A percentile compares a stretch with the other conserved stretches of the same genome.
These are phyloP conservation scores for Littorina saxatilis DNA, from an alignment of 1,140 invertebrate species.

Conservation along the genomic window DNA sequence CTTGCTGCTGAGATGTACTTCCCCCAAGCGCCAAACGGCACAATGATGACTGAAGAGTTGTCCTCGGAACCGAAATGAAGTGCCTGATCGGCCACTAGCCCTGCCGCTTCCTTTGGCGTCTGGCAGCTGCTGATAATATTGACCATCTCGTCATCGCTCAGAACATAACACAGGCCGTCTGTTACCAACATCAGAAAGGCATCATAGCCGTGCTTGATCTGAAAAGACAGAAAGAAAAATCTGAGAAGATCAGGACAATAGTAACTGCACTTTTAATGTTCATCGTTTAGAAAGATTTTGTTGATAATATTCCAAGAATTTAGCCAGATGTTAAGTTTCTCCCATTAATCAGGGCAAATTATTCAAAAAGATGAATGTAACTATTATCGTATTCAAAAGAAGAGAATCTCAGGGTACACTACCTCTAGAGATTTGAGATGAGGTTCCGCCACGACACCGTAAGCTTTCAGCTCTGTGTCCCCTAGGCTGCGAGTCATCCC, in stretches of 20 bases:
- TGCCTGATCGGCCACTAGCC: conserved; percentile 78
- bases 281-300: background rate
- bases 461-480: conserved; percentile 79
- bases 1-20: conserved; percentile 71
- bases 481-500: conserved; percentile 81
- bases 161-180: conserved; percentile 78
- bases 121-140: conserved; percentile 76
- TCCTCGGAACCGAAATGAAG: conserved; percentile 79
- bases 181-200: conserved; percentile 78
- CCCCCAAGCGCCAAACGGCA: conserved; percentile 80
- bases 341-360: conserved; percentile 7
- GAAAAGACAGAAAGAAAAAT: conserved; percentile 43
- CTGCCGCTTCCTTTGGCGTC: conserved; percentile 77
- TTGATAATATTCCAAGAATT: background rate
- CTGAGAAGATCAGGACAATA: background rate
- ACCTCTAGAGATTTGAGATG: conserved; percentile 76
- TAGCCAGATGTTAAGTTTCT: background rate
- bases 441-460: conserved; percentile 78
- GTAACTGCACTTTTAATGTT: background rate
- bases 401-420: too few relatives aligned
- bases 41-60: conserved; percentile 78
- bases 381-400: background rate
- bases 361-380: conserved; percentile 12
- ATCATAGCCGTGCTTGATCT: conserved; percentile 79
- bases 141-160: conserved; percentile 78